Conservation (phyloP, 2,113 vertebrate genomes). For the Gopherus evgoodei region DNA sequence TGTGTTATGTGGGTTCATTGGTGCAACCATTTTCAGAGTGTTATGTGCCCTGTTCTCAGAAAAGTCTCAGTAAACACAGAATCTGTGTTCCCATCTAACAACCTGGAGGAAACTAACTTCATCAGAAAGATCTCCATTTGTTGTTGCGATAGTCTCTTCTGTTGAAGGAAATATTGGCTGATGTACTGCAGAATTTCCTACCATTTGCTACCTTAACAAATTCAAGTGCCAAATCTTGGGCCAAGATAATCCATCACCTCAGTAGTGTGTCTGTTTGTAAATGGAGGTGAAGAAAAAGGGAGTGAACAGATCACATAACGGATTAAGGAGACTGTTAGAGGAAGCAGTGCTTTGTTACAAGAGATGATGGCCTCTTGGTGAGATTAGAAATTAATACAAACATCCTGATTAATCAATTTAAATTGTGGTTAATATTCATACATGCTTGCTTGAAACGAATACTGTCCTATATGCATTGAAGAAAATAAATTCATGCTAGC, state of each 20-base stretch:
- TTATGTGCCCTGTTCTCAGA: not conserved
- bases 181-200: not conserved
- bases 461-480: not conserved
- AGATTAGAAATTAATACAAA: not conserved
- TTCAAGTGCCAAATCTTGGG: not conserved
- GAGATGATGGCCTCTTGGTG: not conserved
- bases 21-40: not conserved
- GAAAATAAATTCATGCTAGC: not conserved
- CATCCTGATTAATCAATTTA: not conserved
- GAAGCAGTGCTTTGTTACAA: accelerated
- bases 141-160: not conserved
- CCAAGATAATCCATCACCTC: not conserved
- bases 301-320: accelerated
- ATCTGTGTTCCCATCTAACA: too few species aligned
- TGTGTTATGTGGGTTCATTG: too few species aligned
- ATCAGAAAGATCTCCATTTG: not conserved
- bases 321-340: accelerated
- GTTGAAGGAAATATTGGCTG: not conserved
- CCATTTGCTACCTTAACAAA: not conserved
- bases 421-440: not conserved
- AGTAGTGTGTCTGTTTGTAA: not conserved
- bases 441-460: not conserved
- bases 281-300: not conserved
- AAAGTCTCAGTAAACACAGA: too few species aligned
- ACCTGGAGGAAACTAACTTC: not conserved